Base-by-base conservation (phyloP, 2,113 vertebrate species). In the Strix uralensis region DNA sequence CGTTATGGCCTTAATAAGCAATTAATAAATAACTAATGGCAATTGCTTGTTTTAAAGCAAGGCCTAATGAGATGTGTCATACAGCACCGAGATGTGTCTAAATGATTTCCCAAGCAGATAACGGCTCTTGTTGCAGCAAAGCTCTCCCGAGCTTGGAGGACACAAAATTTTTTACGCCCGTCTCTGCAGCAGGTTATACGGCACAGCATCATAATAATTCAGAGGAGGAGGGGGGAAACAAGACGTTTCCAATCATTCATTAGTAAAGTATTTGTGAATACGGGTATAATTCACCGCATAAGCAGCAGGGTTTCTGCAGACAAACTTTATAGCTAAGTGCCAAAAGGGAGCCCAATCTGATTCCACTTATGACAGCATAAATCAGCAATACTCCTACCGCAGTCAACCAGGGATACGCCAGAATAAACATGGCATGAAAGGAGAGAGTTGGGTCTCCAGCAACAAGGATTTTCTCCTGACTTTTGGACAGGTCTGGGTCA, bases 11-110 rank as follows among this genome's bases (percentile, higher is more conserved):
- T 94, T 95, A 97, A 97, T 97, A 95, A 94, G 95, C 94, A 95
- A 97, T 95, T 97, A 97, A 97, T 97, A 97, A 95, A 90, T 95
- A 97, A 96, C 96, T 96, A 96, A 97, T 93, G 96, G 94, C 95
- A 95, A 97, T 75, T 36, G 92, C 94, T 95, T 34, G 34, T 91
- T 92, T 65, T 81, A 96, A 97, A 97, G 95, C 65, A 42, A 66
- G 89, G 92, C 46, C 8, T 94, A 97, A 97, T 96, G 96, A 97
- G 97, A 97, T 89, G 97, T 95, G 95, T 97, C 96, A 92, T 73
- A 91, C 30, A 25, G 95, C 79, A 13, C 93, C 22, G 46, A 86
- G 92, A 96, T 69, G 94, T 30, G 71, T 85, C 96, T 96, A 42
- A 95, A 87, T 83, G 87, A 97, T 97, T 97, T 87, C 84, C 93